These are phyloP conservation scores for Okapia johnstoni DNA, from an alignment of 2,113 vertebrate species.

Conservation along the genomic window DNA sequence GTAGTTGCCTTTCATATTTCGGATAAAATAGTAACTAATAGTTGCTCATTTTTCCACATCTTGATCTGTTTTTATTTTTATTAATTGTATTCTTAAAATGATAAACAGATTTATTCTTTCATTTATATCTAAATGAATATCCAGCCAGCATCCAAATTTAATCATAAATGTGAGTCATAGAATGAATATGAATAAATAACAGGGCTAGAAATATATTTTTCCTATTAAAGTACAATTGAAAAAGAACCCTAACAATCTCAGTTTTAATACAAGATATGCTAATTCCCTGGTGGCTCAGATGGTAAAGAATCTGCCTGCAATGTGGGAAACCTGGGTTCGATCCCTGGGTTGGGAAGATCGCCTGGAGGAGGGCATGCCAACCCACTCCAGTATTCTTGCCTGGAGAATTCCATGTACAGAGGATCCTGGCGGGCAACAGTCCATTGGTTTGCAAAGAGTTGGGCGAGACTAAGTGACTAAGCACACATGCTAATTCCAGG, in stretches of 20 bases:
- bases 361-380: neutral
- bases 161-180: conserved; percentile 35
- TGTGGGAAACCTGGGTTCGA: fast-evolving
- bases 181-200: conserved; percentile 28
- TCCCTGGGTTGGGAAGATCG: neutral
- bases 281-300: neutral
- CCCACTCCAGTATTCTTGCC: neutral
- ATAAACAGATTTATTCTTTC: neutral
- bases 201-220: conserved; percentile 24
- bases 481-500: neutral
- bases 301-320: neutral
- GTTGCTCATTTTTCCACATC: neutral
- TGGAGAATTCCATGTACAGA: neutral
- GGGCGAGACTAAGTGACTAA: neutral
- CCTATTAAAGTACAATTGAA: neutral
- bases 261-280: neutral
- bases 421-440: neutral
- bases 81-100: neutral
- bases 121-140: neutral
- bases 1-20: neutral
- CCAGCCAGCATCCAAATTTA: neutral
- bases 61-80: neutral
- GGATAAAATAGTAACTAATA: neutral
- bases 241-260: neutral
- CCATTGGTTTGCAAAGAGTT: neutral